Base-by-base conservation (phyloP, 1,140 invertebrate genomes). In the Sinella curviseta region DNA sequence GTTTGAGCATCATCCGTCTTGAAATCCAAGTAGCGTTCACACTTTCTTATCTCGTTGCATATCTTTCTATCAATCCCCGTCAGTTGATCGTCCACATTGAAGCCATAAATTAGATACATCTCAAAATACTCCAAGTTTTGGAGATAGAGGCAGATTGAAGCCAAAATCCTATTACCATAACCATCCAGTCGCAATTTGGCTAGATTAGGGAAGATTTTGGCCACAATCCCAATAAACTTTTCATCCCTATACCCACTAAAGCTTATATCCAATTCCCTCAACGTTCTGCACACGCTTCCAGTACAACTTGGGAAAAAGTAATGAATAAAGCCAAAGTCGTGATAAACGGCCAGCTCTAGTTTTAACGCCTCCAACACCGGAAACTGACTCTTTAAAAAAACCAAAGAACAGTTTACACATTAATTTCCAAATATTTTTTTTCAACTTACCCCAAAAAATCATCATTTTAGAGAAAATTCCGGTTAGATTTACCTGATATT, bases 231-330 rank as follows among this genome's bases (percentile, higher is more conserved):
- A 3, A 77, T 73, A 24, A 80, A 80, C 0, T 73, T 74, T 16
- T 80, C 79, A 30, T 80, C 76, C 16, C 79, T 16, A n/a, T 77
- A 80, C 17, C 79, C 79, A 57, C 35, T 74, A 39, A 80, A 80
- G 65, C 65, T 77, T 26, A 80, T 33, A 31, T 77, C 76, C 30
- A 80, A 24, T 54, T 77, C 76, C 57, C 31, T 33, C 30, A 80
- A 31, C 14, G 65, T 48, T 4, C 3, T 28, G 0, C 28, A 73
- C n/a, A 39, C 48, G 0, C 36, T 74, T 3, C 26, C 12, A 8
- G 16, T 17, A 3, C 20, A 20, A 33, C 55, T 60, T 26, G 65
- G 75, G 65, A 80, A 80, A 48, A 80, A 80, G 31, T 74, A 80
- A n/a, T 80, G 76, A 4, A 65, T 74, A 31, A 80, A 80, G 0